Conservation (phyloP, 2,113 vertebrate species). For the Eublepharis macularius region DNA sequence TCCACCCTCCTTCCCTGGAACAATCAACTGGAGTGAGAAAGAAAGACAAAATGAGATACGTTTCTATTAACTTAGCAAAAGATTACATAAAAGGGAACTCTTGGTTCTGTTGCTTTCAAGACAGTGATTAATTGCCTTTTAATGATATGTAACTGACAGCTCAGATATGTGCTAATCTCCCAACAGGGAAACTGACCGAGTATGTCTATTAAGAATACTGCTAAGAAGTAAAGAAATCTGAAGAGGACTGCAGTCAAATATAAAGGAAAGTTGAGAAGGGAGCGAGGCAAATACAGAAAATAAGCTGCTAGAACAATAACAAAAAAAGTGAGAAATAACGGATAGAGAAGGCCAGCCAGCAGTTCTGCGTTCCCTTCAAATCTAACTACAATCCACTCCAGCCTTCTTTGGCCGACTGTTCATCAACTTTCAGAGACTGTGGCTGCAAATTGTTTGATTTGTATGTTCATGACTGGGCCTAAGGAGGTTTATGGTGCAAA, state of each 20-base stretch:
- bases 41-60: conserved; percentile 25
- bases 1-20: conserved; percentile 89
- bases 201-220: not conserved
- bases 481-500: too few species aligned
- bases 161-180: not conserved
- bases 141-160: not conserved
- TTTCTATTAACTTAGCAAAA: not conserved
- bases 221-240: not conserved
- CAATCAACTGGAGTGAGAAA: conserved; percentile 74
- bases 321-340: not conserved
- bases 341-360: not conserved
- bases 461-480: too few species aligned
- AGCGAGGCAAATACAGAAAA: not conserved
- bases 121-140: not conserved
- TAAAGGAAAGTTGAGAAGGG: not conserved
- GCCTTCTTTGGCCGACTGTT: not conserved
- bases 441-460: too few species aligned
- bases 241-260: not conserved
- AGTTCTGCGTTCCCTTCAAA: not conserved
- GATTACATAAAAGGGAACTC: not conserved
- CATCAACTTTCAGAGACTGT: not conserved
- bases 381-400: not conserved
- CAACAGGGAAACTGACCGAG: not conserved
- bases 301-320: not conserved
- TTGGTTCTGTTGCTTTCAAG: not conserved